Evolutionary conservation across 1,140 invertebrate species (phyloP).

Genomic region (Sipha flava): DNA sequence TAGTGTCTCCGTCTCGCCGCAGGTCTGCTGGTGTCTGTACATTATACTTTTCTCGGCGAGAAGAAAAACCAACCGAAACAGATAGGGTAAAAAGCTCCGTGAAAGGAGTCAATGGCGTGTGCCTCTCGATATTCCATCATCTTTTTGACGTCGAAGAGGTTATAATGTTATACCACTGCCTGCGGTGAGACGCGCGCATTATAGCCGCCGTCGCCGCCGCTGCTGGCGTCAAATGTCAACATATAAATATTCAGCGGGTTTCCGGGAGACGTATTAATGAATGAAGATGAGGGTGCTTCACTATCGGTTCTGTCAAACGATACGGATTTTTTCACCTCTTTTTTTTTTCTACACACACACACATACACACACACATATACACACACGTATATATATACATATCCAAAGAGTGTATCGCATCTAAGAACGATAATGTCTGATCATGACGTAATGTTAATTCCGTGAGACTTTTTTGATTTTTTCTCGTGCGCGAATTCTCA

Average conservation of each 20-base stretch:
- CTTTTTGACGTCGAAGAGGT: conserved; percentile 31
- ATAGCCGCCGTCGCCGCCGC: neutral
- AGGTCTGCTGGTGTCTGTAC: no score
- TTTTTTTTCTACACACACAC: no score
- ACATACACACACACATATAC: neutral
- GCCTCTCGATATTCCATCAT: conserved; percentile 30
- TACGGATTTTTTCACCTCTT: conserved; percentile 6
- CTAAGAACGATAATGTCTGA: neutral
- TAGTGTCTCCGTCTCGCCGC: neutral
- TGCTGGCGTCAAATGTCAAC: conserved; percentile 29
- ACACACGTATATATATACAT: neutral
- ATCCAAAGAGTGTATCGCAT: neutral
- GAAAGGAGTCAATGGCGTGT: conserved; percentile 29
- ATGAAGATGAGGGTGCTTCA: conserved; percentile 26
- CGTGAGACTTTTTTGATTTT: neutral
- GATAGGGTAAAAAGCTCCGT: neutral
- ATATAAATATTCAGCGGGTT: conserved; percentile 31
- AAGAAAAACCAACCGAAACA: neutral
- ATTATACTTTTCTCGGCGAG: neutral
- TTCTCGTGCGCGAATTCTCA: no score
- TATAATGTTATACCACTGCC: conserved; percentile 13
- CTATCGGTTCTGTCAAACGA: conserved; percentile 22
- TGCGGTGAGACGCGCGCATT: neutral
- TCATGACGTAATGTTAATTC: neutral
- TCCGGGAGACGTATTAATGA: conserved; percentile 2